Evolutionary conservation across 92 coral and sea anemone genomes (phyloP), one percentile per base, ranked within the genome.

Genomic region (Porites cylindrica): DNA sequence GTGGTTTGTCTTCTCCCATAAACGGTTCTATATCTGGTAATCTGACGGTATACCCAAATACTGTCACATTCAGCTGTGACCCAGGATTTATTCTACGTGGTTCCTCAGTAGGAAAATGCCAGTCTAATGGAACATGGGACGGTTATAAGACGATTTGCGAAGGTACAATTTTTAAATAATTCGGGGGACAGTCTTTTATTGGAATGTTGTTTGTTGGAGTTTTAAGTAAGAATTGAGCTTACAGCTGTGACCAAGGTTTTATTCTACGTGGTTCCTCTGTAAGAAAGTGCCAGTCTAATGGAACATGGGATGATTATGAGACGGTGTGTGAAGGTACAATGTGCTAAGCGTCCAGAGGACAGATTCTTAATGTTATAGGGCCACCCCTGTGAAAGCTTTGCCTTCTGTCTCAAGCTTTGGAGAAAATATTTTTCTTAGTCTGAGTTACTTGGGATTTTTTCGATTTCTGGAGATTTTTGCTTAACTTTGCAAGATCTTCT

Each of bases 21-120:
- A 91, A 86, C 32, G 93, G 93, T 4, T 77, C 88, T 4, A 13
- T 77, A 62, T 47, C 52, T 50, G 93, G 93, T 38, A n/a, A 64
- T 51, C 38, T 6, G n/a, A 82, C 93, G 7, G 84, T 82, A 18
- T 91, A 75, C 85, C 93, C 93, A 0, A 87, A 82, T 29, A 60
- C 1, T 4, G 73, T 91, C 3, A 77, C 20, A 23, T 91, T 94
- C 32, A 68, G n/a, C 67, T 93, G 88, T 32, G 86, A 87, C 17
- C 79, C 61, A 17, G 91, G 98, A 21, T 95, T 88, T 66, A 85
- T 84, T 53, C 53, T 88, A 51, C 60, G 60, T 17, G 98, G 98
- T 23, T 88, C 96, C 14, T 62, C 82, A 1, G 0, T 51, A n/a
- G 23, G 95, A 20, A 77, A 74, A 3, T 92, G 95, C 80, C 81